phyloP scores from a whole-genome alignment of 2,113 vertebrate genomes.

The Eptesicus fuscus region DNA sequence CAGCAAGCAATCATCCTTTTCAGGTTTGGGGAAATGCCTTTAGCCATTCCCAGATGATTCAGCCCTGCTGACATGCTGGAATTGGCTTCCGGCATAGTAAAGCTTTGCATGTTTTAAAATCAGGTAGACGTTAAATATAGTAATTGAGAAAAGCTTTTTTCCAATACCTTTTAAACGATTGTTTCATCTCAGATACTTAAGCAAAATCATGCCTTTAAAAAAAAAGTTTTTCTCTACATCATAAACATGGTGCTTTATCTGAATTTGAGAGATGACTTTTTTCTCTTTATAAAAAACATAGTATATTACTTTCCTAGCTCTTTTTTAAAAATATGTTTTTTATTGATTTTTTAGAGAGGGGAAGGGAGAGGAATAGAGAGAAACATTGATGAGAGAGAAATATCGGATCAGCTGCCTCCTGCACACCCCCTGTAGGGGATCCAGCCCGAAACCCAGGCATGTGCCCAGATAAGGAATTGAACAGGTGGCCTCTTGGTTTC shows the following conservation, averaged over 20 bases:
- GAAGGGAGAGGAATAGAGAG: too few relatives aligned
- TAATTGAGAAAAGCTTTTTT: neutral
- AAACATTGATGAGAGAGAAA: too few relatives aligned
- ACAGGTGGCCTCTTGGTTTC: too few relatives aligned
- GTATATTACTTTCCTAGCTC: neutral
- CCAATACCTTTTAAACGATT: neutral
- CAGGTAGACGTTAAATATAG: neutral
- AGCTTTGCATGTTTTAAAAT: slow-evolving; percentile 29
- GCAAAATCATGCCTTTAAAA: neutral
- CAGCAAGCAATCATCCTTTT: too few relatives aligned
- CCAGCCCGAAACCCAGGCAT: too few relatives aligned
- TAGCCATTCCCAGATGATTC: too few relatives aligned
- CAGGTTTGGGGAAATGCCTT: too few relatives aligned
- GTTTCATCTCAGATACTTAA: neutral
- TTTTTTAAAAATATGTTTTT: neutral
- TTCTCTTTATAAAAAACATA: neutral
- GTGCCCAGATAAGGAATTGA: too few relatives aligned
- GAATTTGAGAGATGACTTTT: slow-evolving; percentile 27
- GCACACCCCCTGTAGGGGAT: too few relatives aligned
- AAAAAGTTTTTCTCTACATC: neutral
- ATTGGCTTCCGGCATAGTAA: neutral
- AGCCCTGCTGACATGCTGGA: too few relatives aligned
- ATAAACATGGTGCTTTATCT: slow-evolving; percentile 25
- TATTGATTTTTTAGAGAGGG: too few relatives aligned
- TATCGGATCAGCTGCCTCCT: too few relatives aligned